Evolutionary conservation across 2,113 vertebrate genomes (phyloP).

Genomic region (Accipiter cooperii): DNA sequence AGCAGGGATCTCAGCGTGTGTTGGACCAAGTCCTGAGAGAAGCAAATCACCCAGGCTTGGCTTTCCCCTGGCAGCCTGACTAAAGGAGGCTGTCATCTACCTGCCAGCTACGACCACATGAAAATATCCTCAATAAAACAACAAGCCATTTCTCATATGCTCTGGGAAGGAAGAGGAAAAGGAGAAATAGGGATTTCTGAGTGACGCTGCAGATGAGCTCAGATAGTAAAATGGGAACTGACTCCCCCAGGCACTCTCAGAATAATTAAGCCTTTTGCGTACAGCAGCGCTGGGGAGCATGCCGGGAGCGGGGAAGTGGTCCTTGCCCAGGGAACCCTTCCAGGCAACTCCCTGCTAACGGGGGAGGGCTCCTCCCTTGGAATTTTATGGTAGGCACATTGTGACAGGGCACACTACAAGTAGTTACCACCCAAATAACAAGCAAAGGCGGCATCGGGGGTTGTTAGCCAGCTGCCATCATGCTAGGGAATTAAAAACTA

Average conservation of each 20-base stretch:
- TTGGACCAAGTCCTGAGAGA: background rate
- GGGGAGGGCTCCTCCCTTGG: background rate
- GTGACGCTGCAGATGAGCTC: background rate
- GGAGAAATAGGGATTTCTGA: background rate
- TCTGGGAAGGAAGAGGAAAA: constrained; percentile 31
- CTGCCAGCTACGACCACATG: background rate
- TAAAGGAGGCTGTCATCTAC: background rate
- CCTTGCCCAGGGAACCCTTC: background rate
- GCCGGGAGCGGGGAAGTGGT: background rate
- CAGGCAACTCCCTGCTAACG: background rate
- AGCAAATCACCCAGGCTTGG: background rate
- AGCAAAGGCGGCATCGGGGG: background rate
- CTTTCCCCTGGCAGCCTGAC: background rate
- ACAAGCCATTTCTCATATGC: fast-evolving
- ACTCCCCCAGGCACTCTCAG: background rate
- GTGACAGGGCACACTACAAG: background rate
- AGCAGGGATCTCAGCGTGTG: fast-evolving
- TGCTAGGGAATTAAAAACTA: background rate
- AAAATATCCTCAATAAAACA: background rate
- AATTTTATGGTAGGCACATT: background rate
- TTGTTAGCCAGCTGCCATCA: background rate
- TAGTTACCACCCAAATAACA: fast-evolving
- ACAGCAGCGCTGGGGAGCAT: fast-evolving
- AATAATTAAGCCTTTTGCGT: background rate
- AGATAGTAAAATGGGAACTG: background rate